Evolutionary conservation across 2,888 invertebrate species (phyloP).

Genomic region (Myathropa florea): DNA sequence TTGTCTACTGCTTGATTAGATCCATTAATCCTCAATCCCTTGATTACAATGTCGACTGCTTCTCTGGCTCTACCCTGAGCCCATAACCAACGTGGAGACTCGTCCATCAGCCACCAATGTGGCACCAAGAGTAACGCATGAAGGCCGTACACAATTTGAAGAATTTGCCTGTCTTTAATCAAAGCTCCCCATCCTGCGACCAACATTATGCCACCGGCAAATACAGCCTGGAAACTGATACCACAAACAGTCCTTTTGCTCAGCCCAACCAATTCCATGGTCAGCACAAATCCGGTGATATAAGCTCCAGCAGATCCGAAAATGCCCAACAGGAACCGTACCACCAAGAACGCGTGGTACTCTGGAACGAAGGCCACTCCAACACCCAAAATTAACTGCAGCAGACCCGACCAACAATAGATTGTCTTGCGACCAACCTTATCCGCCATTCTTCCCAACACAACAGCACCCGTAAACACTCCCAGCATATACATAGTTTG

Average conservation of each 20-base stretch:
- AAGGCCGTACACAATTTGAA: slow-evolving; percentile 90
- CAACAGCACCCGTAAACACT: slow-evolving; percentile 89
- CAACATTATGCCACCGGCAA: slow-evolving; percentile 90
- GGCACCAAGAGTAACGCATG: slow-evolving; percentile 88
- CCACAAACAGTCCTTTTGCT: slow-evolving; percentile 90
- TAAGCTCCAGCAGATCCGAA: slow-evolving; percentile 90
- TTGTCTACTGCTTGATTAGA: slow-evolving; percentile 84
- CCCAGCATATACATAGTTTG: slow-evolving; percentile 90
- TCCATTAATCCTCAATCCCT: slow-evolving; percentile 88
- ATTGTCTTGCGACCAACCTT: slow-evolving; percentile 90
- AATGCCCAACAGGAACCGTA: slow-evolving; percentile 88
- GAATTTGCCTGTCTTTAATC: slow-evolving; percentile 86
- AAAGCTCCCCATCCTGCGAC: slow-evolving; percentile 92
- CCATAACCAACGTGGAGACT: slow-evolving; percentile 94
- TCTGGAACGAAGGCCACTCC: slow-evolving; percentile 90
- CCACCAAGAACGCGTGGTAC: slow-evolving; percentile 86
- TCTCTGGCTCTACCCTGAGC: slow-evolving; percentile 88
- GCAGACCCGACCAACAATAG: slow-evolving; percentile 88
- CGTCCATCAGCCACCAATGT: slow-evolving; percentile 94
- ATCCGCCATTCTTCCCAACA: slow-evolving; percentile 89
- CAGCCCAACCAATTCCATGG: slow-evolving; percentile 92
- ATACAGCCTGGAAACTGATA: slow-evolving; percentile 88
- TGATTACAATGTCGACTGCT: slow-evolving; percentile 88
- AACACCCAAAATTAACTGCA: slow-evolving; percentile 86
- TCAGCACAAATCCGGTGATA: slow-evolving; percentile 82